A percentile compares a stretch with the other conserved stretches of the same genome.
Evolutionary conservation across 2,888 invertebrate genomes (phyloP).

Genomic region (Venustoraphidia nigricollis): DNA sequence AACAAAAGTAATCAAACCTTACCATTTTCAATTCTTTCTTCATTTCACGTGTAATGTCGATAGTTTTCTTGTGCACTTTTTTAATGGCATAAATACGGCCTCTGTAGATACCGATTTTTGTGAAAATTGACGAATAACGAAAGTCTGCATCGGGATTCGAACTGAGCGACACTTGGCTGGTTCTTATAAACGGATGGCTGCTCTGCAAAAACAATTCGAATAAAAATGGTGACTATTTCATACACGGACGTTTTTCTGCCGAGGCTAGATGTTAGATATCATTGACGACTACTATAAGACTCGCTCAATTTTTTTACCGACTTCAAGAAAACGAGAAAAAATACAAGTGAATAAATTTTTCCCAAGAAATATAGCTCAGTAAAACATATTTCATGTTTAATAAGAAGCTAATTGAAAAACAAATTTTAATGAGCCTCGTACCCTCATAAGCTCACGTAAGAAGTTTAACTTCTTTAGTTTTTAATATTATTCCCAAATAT

Average conservation of each 20-base stretch:
- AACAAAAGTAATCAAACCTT: slow-evolving; percentile 19
- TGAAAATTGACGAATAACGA: slow-evolving; percentile 78
- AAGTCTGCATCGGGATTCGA: slow-evolving; percentile 88
- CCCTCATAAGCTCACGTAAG: too few species aligned
- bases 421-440: too few species aligned
- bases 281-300: too few species aligned
- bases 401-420: too few species aligned
- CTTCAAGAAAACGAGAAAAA: too few species aligned
- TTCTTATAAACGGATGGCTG: slow-evolving; percentile 49
- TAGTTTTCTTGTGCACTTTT: slow-evolving; percentile 65
- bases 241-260: background rate
- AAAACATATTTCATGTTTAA: too few species aligned
- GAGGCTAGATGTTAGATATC: too few species aligned
- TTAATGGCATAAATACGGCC: slow-evolving; percentile 79
- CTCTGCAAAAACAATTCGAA: slow-evolving; percentile 23
- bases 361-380: too few species aligned
- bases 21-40: slow-evolving; percentile 87
- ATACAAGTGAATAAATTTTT: too few species aligned
- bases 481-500: too few species aligned
- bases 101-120: slow-evolving; percentile 78
- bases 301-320: too few species aligned
- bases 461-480: too few species aligned
- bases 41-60: slow-evolving; percentile 80
- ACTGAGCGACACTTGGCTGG: slow-evolving; percentile 79
- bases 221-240: background rate